Percentiles rank a stretch among this genome's conserved stretches.
phyloP scores from a whole-genome alignment of 2,797 vertebrate genomes.

The Fistularia tabacaria region DNA sequence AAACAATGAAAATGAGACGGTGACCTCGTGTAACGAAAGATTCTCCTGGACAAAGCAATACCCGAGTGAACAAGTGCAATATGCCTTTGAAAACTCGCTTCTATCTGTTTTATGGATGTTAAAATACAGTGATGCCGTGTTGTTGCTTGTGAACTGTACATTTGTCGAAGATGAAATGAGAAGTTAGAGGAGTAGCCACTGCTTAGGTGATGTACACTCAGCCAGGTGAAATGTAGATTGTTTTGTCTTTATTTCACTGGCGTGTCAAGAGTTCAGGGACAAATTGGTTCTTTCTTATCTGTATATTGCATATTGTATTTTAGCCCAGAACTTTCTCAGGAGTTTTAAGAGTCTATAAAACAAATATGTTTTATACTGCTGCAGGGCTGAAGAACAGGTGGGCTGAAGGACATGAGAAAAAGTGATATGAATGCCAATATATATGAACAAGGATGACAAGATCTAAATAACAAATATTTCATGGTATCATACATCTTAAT shows the following conservation, averaged over 20 bases:
- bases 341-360: no score
- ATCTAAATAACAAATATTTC: no score
- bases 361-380: no score
- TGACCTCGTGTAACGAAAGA: conserved; percentile 8
- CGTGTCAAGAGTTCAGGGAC: conserved; percentile 5
- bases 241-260: conserved; percentile 11
- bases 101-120: conserved; percentile 52
- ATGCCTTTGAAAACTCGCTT: conserved; percentile 44
- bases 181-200: conserved; percentile 51
- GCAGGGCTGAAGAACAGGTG: no score
- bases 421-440: no score
- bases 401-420: no score
- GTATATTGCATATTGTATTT: no score
- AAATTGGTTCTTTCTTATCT: no score
- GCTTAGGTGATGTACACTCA: conserved; percentile 39
- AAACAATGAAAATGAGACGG: conserved; percentile 6
- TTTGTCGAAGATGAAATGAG: conserved; percentile 46
- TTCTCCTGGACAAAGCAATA: conserved; percentile 45
- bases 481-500: no score
- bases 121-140: conserved; percentile 38
- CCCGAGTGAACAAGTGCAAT: conserved; percentile 53
- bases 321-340: no score
- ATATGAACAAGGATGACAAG: no score
- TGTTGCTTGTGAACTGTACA: conserved; percentile 49
- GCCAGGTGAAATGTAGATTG: conserved; percentile 15